Evolutionary conservation across 2,888 invertebrate genomes (phyloP).

Genomic region (Syritta pipiens): DNA sequence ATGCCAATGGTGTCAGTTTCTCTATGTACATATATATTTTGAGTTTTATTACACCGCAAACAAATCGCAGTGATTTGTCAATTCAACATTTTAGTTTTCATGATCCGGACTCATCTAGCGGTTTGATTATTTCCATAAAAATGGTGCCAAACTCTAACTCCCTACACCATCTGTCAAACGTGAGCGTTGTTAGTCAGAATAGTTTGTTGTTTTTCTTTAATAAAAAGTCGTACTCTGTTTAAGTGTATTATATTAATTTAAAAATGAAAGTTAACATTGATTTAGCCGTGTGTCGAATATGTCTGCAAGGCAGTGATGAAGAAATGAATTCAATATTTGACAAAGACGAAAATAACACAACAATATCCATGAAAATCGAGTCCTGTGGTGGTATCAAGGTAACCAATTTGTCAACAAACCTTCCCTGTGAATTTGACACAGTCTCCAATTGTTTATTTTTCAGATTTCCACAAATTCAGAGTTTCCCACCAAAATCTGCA

Average conservation of each 20-base stretch:
- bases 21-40: too few relatives aligned
- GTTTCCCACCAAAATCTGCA: constrained; percentile 76
- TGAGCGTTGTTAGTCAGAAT: neutral
- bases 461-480: constrained; percentile 74
- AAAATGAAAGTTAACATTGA: constrained; percentile 71
- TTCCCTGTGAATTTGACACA: neutral
- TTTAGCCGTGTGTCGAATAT: constrained; percentile 74
- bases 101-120: too few relatives aligned
- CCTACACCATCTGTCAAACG: neutral
- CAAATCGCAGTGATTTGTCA: too few relatives aligned
- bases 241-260: too few relatives aligned
- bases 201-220: constrained; percentile 26
- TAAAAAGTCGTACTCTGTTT: neutral
- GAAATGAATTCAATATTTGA: constrained; percentile 75
- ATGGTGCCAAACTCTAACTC: too few relatives aligned
- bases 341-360: constrained; percentile 56
- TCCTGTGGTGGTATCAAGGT: constrained; percentile 75
- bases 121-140: too few relatives aligned
- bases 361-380: constrained; percentile 75
- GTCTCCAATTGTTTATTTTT: neutral
- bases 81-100: too few relatives aligned
- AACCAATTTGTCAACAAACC: constrained; percentile 41
- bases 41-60: too few relatives aligned
- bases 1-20: too few relatives aligned
- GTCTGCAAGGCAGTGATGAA: constrained; percentile 73